phyloP scores from a whole-genome alignment of 2,113 vertebrate species.

The Alectura lathami region DNA sequence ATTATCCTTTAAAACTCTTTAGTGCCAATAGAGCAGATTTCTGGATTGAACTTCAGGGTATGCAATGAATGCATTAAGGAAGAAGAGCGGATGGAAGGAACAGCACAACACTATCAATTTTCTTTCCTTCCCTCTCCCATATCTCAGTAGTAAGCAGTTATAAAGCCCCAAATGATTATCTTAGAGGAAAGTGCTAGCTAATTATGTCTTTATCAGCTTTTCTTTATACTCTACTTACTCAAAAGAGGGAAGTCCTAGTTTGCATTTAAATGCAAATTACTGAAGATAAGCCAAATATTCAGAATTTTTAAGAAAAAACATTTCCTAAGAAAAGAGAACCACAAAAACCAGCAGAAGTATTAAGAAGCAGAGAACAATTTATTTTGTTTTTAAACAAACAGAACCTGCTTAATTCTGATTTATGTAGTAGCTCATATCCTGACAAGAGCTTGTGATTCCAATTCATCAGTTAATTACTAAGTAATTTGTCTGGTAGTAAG shows the following conservation, averaged over 20 bases:
- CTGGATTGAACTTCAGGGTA: not conserved
- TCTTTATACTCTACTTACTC: conserved; percentile 40
- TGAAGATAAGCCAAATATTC: conserved; percentile 31
- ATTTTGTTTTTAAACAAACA: conserved; percentile 18
- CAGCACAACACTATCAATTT: not conserved
- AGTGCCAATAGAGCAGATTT: not conserved
- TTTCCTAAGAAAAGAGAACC: not conserved
- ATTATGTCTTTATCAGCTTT: conserved; percentile 53
- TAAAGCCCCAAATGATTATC: conserved; percentile 2
- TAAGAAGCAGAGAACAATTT: not conserved
- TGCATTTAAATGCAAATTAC: conserved; percentile 44
- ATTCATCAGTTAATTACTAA: conserved; percentile 23
- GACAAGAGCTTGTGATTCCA: not conserved
- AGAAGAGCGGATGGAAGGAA: not conserved
- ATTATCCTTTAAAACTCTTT: not conserved
- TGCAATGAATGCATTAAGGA: not conserved
- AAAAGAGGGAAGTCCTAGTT: conserved; percentile 38
- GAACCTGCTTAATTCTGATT: not conserved
- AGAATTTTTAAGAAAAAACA: not conserved
- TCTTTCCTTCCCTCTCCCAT: not conserved
- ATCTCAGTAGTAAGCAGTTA: conserved; percentile 2
- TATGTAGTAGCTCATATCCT: not conserved
- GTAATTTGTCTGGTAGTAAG: not conserved
- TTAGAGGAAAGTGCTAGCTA: conserved; percentile 32
- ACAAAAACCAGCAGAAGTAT: not conserved